These are phyloP conservation scores for Seira sanloemensis DNA, from an alignment of 2,888 invertebrate genomes.

Conservation along the genomic window DNA sequence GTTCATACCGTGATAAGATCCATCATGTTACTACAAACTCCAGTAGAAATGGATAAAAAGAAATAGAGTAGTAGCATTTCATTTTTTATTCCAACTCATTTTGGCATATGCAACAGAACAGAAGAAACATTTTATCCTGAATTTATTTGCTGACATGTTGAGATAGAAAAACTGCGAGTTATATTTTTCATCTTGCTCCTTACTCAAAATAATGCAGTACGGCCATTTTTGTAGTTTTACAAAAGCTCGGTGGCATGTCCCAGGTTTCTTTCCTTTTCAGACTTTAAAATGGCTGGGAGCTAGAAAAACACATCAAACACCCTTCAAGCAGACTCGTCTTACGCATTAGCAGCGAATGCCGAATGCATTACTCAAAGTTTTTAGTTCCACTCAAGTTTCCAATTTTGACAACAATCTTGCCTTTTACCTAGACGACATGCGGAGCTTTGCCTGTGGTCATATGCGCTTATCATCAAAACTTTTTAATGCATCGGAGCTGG, in stretches of 20 bases:
- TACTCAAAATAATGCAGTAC: neutral
- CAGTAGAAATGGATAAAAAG: no score
- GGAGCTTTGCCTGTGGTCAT: neutral
- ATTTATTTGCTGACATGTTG: slow-evolving; percentile 56
- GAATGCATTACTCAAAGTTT: no score
- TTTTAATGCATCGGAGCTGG: neutral
- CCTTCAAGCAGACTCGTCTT: no score
- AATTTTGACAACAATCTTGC: neutral
- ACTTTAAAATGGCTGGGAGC: neutral
- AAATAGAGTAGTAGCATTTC: neutral
- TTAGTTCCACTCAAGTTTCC: no score
- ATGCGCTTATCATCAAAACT: neutral
- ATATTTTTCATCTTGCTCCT: slow-evolving; percentile 48
- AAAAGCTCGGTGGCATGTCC: neutral
- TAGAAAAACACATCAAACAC: neutral
- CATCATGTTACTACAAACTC: no score
- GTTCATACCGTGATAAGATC: no score
- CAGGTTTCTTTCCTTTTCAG: neutral
- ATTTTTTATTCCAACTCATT: no score
- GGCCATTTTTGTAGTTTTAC: neutral
- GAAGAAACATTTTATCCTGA: slow-evolving; percentile 22
- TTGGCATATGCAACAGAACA: slow-evolving; percentile 31
- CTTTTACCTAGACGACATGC: neutral
- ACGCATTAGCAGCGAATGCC: no score
- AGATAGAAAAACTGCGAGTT: slow-evolving; percentile 44